Evolutionary conservation across 2,113 vertebrate species (phyloP).

Genomic region (Nanorana parkeri): DNA sequence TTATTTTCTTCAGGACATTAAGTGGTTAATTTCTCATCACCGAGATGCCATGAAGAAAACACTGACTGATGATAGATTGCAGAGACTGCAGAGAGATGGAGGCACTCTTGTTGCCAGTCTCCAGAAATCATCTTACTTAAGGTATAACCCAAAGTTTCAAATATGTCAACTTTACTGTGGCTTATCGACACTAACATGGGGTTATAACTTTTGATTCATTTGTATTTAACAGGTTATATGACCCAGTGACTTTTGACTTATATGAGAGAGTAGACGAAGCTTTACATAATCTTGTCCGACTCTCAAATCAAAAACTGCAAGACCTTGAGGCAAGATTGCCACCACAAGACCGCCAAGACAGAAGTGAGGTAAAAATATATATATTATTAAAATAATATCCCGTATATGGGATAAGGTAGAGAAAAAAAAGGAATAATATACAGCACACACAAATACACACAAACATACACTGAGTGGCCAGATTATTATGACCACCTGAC

Average conservation of each 20-base stretch:
- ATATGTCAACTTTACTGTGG: not conserved
- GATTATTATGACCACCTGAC: too few relatives aligned
- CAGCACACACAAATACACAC: too few relatives aligned
- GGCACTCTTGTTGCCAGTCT: conserved; percentile 86
- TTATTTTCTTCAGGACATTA: conserved; percentile 62
- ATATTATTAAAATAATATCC: too few relatives aligned
- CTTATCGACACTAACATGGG: not conserved
- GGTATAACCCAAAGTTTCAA: conserved; percentile 57
- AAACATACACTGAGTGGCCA: too few relatives aligned
- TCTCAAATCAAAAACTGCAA: conserved; percentile 82
- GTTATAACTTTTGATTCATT: not conserved
- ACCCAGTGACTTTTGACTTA: conserved; percentile 63
- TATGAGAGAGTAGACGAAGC: conserved; percentile 86
- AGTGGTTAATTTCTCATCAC: conserved; percentile 76
- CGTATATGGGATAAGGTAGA: too few relatives aligned
- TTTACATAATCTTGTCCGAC: conserved; percentile 83
- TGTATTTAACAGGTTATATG: conserved; percentile 62
- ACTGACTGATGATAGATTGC: conserved; percentile 80
- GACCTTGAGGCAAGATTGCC: conserved; percentile 77
- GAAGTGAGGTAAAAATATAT: conserved; percentile 77
- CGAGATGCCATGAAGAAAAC: conserved; percentile 79
- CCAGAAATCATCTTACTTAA: conserved; percentile 66
- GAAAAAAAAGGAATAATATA: too few relatives aligned
- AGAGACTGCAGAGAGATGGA: conserved; percentile 81
- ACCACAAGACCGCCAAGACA: conserved; percentile 68